Percentiles rank a stretch among this genome's conserved stretches.
Evolutionary conservation across 2,797 vertebrate genomes (phyloP).

Genomic region (Clarias fuscus): DNA sequence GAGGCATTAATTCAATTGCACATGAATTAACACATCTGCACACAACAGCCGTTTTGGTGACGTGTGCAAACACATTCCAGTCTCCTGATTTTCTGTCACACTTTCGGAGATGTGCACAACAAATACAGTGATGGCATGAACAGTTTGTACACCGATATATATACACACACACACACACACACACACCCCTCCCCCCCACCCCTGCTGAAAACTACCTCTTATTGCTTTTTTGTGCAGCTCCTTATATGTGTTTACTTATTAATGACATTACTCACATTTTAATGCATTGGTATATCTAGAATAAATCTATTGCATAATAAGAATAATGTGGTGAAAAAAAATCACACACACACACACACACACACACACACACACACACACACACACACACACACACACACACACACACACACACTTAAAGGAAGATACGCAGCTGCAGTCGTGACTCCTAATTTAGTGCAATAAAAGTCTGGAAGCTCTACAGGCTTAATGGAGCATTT

Average conservation of each 20-base stretch:
- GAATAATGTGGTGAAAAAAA: not conserved
- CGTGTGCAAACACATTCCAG: not conserved
- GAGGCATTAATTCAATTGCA: not conserved
- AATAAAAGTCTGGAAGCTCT: not conserved
- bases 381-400: slow-evolving; percentile 8
- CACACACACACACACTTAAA: slow-evolving; percentile 1
- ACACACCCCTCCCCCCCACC: not conserved
- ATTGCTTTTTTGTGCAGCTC: slow-evolving; percentile 6
- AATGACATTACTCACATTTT: slow-evolving; percentile 22
- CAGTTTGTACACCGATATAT: not conserved
- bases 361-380: slow-evolving; percentile 11
- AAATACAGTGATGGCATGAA: not conserved
- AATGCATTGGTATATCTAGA: not conserved
- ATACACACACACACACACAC: not conserved
- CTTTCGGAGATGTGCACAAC: not conserved
- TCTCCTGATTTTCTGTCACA: not conserved
- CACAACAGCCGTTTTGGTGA: not conserved
- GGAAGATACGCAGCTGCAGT: not conserved
- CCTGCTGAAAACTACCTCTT: not conserved
- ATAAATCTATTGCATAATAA: not conserved
- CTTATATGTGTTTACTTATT: slow-evolving; percentile 27
- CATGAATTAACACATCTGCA: not conserved
- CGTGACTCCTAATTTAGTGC: not conserved
- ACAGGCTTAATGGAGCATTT: slow-evolving; percentile 14
- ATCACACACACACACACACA: not conserved